Evolutionary conservation across 2,797 vertebrate genomes (phyloP), one percentile per base, ranked within the genome.

Genomic region (Pipistrellus pygmaeus): DNA sequence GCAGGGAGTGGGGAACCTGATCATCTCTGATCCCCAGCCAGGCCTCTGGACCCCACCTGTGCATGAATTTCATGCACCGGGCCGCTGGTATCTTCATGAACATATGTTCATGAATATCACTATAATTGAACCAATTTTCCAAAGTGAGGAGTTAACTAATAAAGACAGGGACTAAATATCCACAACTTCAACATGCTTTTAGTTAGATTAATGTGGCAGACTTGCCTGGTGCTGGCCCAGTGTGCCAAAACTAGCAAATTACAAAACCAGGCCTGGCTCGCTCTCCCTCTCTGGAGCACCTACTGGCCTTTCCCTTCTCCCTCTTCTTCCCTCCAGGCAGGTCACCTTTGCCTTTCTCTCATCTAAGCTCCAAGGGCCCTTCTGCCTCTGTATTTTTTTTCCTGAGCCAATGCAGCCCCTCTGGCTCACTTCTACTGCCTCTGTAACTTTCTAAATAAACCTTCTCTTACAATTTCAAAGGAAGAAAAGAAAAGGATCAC

Each of bases 131-230:
- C 23, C 60, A 75, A 17, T 91, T 44, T 93, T 91, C 13, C 13
- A 71, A 91, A 91, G 27, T 44, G 51, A 60, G 3, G 51, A 60
- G 3, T 57, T 57, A 84, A 66, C 23, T 53, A 82, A 82, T n/a
- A 91, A 94, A 94, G 76, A 57, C 13, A 11, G 48, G 44, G 38
- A 53, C 57, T 75, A 83, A 75, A 88, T 85, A 85, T 11, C 77
- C 57, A 82, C 25, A 95, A 64, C 25, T 53, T 41, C 25, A 60
- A 77, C 57, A 90, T 80, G 20, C 3, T 87, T 95, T 78, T 8
- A 85, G 72, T 78, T 8, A 85, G 72, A 64, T 57, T 53, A 53
- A 57, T 69, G 18, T 62, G 35, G 62, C 32, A 85, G 18, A 90
- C 25, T 83, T 82, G 14, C 46, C 27, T 83, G 41, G 41, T 84